These are phyloP conservation scores for Sinonovacula constricta DNA, from an alignment of 1,140 invertebrate species.

Conservation along the genomic window DNA sequence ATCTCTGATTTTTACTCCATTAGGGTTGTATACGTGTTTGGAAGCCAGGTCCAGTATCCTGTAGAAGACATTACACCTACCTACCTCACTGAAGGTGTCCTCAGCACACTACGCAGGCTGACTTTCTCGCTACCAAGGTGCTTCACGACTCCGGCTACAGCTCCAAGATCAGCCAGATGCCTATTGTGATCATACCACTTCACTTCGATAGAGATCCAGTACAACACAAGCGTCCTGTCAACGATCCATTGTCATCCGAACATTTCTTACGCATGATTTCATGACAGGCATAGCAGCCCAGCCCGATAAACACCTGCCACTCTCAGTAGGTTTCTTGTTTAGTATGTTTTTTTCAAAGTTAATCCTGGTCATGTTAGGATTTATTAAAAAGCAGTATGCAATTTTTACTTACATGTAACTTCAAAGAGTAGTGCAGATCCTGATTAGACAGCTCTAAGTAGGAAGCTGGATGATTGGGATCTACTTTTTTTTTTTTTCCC, in stretches of 20 bases:
- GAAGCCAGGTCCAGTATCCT: constrained; percentile 89
- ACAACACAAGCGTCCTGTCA: constrained; percentile 90
- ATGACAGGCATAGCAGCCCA: constrained; percentile 98
- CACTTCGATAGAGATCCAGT: constrained; percentile 96
- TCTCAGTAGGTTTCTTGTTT: constrained; percentile 89
- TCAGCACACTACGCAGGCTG: constrained; percentile 92
- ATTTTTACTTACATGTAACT: no score
- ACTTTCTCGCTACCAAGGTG: constrained; percentile 71
- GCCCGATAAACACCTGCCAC: constrained; percentile 90
- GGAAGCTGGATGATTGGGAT: no score
- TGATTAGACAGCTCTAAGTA: no score
- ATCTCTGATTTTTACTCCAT: no score
- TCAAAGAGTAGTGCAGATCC: no score
- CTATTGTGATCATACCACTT: constrained; percentile 95
- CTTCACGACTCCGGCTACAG: constrained; percentile 66
- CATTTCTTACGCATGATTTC: constrained; percentile 98
- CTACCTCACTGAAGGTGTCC: constrained; percentile 90
- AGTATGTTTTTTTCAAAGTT: no score
- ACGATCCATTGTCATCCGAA: constrained; percentile 95
- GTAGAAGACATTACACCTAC: constrained; percentile 97
- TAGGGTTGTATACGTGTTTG: no score
- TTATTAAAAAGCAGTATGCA: no score
- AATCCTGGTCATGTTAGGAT: no score
- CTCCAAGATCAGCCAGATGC: constrained; percentile 94
- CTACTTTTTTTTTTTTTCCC: no score